Evolutionary conservation across 2,888 invertebrate genomes (phyloP), one percentile per base, ranked within the genome.

Genomic region (Drosophila cognata): DNA sequence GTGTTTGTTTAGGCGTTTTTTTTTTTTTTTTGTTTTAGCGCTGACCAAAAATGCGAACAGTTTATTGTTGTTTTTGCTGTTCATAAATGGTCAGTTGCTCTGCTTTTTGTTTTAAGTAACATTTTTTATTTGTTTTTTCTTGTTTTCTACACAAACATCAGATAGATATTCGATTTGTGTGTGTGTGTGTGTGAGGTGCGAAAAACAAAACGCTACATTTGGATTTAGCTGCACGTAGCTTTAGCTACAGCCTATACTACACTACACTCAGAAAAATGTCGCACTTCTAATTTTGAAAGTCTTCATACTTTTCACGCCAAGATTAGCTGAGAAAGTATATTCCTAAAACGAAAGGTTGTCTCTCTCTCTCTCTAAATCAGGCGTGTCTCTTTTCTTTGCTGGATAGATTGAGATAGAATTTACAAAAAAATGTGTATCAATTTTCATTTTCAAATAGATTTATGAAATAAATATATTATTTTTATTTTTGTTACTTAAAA

Each of bases 41-140:
- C 65, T 76, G 72, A 50, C 66, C 66, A 80, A 80, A 76, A 70
- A 29, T 18, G n/a, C 50, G 25, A 56, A 41, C 35, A 51, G 33
- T 48, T 66, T 68, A 21, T 79, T 69, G 51, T 55, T 65, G 46
- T 52, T 51, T 29, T 35, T 58, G 50, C 36, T 81, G 73, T 72
- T 55, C 78, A 77, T 78, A 78, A 81, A 78, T 78, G 78, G 78
- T 60, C 78, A 64, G 81, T 62, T 57, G 41, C 41, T 57, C n/a
- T 58, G 35, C 36, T 35, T 51, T 55, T 57, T 53, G 60, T 55
- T 48, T 55, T 21, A 33, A 46, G 36, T 50, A 69, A 35, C 41
- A 35, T 35, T n/a, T 61, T 36, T 36, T 69, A 58, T 57, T 57
- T 36, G 55, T 65, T 52, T 18, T 38, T 35, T 31, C 28, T 41